Evolutionary conservation across 2,888 invertebrate species (phyloP).

Genomic region (Latrodectus elegans): DNA sequence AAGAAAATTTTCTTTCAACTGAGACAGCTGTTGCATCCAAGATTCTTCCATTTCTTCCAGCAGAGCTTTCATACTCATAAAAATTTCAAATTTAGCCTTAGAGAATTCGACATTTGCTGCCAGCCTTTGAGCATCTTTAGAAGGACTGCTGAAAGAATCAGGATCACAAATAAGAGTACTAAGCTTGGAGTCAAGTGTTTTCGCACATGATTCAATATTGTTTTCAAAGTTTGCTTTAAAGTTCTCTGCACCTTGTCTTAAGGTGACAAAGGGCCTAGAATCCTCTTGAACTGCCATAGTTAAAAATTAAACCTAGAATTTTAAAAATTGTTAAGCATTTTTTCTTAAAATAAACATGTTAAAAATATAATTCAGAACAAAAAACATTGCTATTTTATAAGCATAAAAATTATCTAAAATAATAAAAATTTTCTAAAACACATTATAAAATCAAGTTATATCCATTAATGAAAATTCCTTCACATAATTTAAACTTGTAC

Average conservation of each 20-base stretch:
- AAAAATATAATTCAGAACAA: no score
- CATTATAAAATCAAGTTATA: no score
- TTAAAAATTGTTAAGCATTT: not conserved
- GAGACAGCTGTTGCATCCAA: slow-evolving; percentile 11
- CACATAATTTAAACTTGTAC: no score
- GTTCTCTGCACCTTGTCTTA: slow-evolving; percentile 25
- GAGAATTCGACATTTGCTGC: slow-evolving; percentile 6
- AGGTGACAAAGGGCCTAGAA: slow-evolving; percentile 30
- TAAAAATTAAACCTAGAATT: not conserved
- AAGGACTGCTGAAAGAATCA: not conserved
- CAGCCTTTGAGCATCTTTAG: not conserved
- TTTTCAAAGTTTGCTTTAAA: slow-evolving; percentile 33
- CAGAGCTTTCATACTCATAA: slow-evolving; percentile 7
- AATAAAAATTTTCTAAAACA: no score
- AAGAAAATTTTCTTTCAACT: slow-evolving; percentile 28
- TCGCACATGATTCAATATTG: not conserved
- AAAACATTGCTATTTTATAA: no score
- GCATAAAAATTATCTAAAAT: no score
- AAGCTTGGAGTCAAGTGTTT: slow-evolving; percentile 8
- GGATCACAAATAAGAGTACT: slow-evolving; percentile 18
- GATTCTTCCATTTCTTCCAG: slow-evolving; percentile 7
- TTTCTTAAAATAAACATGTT: no score
- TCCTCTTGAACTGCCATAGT: slow-evolving; percentile 21
- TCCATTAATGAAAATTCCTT: no score
- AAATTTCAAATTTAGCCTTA: slow-evolving; percentile 22